Evolutionary conservation across 2,113 vertebrate species (phyloP).

Genomic region (Callaeas wilsoni): DNA sequence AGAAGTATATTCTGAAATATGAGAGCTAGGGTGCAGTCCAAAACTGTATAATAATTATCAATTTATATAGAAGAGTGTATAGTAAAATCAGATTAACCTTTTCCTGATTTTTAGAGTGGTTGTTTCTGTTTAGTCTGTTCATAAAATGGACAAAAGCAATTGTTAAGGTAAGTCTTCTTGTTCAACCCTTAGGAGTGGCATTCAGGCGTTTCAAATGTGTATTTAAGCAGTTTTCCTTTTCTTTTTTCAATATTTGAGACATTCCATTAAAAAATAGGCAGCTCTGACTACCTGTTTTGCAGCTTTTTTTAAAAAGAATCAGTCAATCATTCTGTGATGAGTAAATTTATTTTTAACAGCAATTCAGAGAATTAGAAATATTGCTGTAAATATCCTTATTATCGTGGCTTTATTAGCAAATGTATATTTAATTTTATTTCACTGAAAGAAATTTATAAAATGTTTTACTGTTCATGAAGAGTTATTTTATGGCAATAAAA

Average conservation of each 20-base stretch:
- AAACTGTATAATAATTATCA: not conserved
- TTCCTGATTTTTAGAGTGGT: not conserved
- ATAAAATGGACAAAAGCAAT: not conserved
- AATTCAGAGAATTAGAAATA: not conserved
- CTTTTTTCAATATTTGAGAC: not conserved
- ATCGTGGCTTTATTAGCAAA: not conserved
- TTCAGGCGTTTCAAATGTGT: not conserved
- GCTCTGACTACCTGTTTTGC: not conserved
- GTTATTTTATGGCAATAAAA: slow-evolving; percentile 10
- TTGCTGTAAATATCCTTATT: not conserved
- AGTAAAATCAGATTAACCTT: not conserved
- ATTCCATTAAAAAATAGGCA: not conserved
- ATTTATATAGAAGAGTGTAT: not conserved
- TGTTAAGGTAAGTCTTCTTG: not conserved
- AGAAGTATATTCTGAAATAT: not conserved
- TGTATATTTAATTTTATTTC: not conserved
- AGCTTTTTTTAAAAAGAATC: not conserved
- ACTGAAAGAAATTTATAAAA: not conserved
- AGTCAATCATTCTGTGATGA: not conserved
- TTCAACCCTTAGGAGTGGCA: not conserved
- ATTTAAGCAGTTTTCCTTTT: not conserved
- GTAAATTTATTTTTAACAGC: not conserved
- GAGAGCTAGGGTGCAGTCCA: not conserved
- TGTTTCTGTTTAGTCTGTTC: not conserved
- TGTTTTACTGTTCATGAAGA: not conserved